Conservation (phyloP, 2,797 vertebrate genomes). For the Sebastiscus albofasciatus region DNA sequence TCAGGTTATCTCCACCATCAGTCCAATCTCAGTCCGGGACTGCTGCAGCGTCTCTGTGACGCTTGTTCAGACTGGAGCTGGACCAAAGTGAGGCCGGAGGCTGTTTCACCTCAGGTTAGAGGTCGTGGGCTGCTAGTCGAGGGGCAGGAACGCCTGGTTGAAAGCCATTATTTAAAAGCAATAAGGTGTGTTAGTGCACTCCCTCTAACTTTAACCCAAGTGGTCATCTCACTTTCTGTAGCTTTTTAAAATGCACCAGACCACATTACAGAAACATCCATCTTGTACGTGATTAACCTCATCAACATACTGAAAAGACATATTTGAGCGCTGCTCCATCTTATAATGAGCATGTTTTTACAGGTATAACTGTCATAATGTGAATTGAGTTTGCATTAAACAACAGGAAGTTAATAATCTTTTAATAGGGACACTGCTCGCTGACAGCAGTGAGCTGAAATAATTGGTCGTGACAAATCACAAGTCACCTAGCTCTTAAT, state of each 20-base stretch:
- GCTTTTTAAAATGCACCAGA: not conserved
- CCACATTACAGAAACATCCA: not conserved
- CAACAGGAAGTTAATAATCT: not conserved
- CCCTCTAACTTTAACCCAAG: not conserved
- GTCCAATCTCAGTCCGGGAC: conserved; percentile 16
- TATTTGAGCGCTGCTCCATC: not conserved
- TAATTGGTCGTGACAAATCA: not conserved
- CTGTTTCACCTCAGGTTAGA: conserved; percentile 42
- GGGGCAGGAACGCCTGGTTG: not conserved
- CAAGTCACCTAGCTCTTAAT: not conserved
- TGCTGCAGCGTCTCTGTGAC: conserved; percentile 13
- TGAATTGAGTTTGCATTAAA: not conserved
- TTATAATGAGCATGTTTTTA: not conserved
- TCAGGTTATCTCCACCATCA: conserved; percentile 58
- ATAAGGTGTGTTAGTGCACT: not conserved
- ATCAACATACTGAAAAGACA: not conserved
- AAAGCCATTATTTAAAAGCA: conserved; percentile 17
- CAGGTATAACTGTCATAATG: not conserved
- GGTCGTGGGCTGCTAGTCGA: conserved; percentile 24
- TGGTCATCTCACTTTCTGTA: not conserved
- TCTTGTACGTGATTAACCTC: not conserved
- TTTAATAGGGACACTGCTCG: not conserved
- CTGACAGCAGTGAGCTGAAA: not conserved
- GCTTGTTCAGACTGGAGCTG: conserved; percentile 54
- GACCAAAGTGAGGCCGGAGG: conserved; percentile 39